Evolutionary conservation across 2,113 vertebrate species (phyloP).

Genomic region (Burhinus oedicnemus): DNA sequence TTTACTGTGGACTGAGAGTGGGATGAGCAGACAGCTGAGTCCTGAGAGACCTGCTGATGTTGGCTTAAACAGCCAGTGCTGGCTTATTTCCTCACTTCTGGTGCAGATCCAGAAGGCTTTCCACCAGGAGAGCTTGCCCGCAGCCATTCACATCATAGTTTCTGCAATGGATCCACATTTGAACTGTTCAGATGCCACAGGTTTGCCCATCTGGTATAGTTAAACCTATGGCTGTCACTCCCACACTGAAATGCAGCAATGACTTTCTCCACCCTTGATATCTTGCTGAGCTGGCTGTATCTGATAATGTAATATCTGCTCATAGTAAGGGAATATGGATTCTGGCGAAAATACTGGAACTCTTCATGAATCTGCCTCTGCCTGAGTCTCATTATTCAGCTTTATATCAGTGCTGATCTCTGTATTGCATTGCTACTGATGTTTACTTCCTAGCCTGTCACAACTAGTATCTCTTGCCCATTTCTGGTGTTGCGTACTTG

Average conservation of each 20-base stretch:
- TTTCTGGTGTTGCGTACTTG: background rate
- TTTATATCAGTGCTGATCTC: slow-evolving; percentile 5
- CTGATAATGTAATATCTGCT: background rate
- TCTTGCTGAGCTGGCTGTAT: slow-evolving; percentile 45
- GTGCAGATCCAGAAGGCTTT: slow-evolving; percentile 63
- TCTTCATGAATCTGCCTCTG: background rate
- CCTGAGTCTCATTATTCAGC: background rate
- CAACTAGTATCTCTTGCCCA: background rate
- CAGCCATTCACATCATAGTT: slow-evolving; percentile 40
- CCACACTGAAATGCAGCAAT: slow-evolving; percentile 6
- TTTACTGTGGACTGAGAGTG: background rate
- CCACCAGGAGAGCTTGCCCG: slow-evolving; percentile 50
- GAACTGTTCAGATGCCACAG: slow-evolving; percentile 49
- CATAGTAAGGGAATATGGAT: slow-evolving; percentile 16
- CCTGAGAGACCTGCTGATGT: slow-evolving; percentile 59
- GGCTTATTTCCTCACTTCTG: slow-evolving; percentile 57
- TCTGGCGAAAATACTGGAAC: background rate
- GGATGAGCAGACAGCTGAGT: slow-evolving; percentile 49
- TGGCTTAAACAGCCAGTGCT: slow-evolving; percentile 27
- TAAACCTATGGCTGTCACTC: slow-evolving; percentile 25
- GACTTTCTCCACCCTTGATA: slow-evolving; percentile 65
- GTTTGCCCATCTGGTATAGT: slow-evolving; percentile 56
- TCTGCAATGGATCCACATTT: background rate
- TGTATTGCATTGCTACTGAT: background rate
- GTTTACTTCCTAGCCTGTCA: slow-evolving; percentile 1